phyloP scores from a whole-genome alignment of 2,113 vertebrate species.

The Leptobrachium leishanense region DNA sequence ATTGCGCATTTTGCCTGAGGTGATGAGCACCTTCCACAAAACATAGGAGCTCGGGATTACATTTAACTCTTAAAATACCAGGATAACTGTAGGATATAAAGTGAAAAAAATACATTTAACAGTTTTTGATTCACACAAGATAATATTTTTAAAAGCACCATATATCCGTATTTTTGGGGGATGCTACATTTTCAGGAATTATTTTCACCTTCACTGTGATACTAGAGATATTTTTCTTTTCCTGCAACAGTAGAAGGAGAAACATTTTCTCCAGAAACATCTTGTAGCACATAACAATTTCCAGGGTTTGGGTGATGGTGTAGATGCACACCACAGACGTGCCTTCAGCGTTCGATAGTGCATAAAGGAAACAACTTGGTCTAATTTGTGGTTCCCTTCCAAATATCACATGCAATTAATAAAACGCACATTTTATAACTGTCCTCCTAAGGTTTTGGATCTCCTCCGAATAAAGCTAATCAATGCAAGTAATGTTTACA shows the following conservation, averaged over 20 bases:
- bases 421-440: conserved; percentile 27
- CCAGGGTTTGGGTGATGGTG: background rate
- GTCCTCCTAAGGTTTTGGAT: conserved; percentile 36
- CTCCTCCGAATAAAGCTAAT: conserved; percentile 28
- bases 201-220: background rate
- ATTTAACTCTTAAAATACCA: too few relatives aligned
- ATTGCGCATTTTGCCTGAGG: too few relatives aligned
- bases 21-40: too few relatives aligned
- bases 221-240: background rate
- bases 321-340: background rate
- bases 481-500: conserved; percentile 38
- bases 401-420: conserved; percentile 44
- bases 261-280: background rate
- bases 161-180: too few relatives aligned
- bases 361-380: conserved; percentile 2
- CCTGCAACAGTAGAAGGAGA: background rate
- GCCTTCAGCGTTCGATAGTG: background rate
- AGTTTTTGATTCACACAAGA: too few relatives aligned
- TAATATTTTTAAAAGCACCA: too few relatives aligned
- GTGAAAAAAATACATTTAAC: too few relatives aligned
- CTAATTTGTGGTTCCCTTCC: conserved; percentile 23
- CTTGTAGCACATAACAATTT: background rate
- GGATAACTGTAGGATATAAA: too few relatives aligned
- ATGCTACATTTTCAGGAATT: too few relatives aligned
- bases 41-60: too few relatives aligned